Evolutionary conservation across 2,888 invertebrate genomes (phyloP), one percentile per base, ranked within the genome.

Genomic region (Pheosia tremula): DNA sequence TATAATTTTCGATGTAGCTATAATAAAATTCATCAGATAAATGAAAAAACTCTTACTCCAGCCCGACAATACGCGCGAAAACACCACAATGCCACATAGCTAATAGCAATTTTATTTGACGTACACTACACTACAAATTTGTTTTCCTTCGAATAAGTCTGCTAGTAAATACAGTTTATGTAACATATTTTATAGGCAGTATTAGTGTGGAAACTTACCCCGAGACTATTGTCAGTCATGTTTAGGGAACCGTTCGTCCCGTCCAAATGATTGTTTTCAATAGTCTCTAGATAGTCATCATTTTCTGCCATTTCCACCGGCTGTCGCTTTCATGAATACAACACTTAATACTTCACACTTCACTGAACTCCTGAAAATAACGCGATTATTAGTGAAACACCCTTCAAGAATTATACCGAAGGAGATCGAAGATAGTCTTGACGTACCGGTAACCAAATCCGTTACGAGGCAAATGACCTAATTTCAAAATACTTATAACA

Each of bases 181-280:
- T 11, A 54, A 38, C 38, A 54, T 8, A 24, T 13, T 53, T 5
- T n/a, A 53, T 37, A 10, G 10, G 36, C 9, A 10, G n/a, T 8
- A 11, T 38, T 59, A 60, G 3, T 60, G n/a, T 66, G 39, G 62
- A 61, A 61, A 87, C 93, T 91, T 77, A 93, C 93, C 70, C 91
- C 92, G 66, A 92, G 85, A 80, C 90, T 93, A 79, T 84, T 91
- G 83, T 94, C 94, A 75, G 91, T 91, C 91, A 93, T 92, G 75
- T 92, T 94, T 75, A 93, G 72, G 74, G 93, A 94, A 77, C 95
- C 95, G 91, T 95, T 95, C 67, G 95, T 93, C 78, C 95, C 95
- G 83, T 95, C 95, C 81, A 95, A 91, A 69, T 93, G 93, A 89
- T 93, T 92, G 85, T 90, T 92, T 78, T 93, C 93, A 82, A 93